phyloP scores from a whole-genome alignment of 2,797 vertebrate genomes.

The Nothura maculosa region DNA sequence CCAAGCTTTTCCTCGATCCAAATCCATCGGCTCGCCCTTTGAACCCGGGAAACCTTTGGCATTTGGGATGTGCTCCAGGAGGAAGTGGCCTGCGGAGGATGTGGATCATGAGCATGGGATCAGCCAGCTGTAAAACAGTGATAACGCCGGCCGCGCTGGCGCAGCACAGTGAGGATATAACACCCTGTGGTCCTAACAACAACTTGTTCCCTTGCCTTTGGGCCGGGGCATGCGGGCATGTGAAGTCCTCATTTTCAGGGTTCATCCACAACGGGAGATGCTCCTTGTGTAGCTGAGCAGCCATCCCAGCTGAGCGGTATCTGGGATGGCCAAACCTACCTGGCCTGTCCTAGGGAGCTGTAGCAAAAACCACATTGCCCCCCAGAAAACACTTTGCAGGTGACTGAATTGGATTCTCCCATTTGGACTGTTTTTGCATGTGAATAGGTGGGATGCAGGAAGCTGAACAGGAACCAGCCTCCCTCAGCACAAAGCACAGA shows the following conservation, averaged over 20 bases:
- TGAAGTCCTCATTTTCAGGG: neutral
- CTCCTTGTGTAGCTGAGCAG: neutral
- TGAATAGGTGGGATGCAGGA: neutral
- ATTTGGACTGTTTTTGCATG: neutral
- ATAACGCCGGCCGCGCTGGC: rapidly evolving
- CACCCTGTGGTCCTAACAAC: neutral
- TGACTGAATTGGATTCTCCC: neutral
- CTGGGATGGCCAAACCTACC: neutral
- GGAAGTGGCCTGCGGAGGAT: neutral
- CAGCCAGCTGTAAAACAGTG: rapidly evolving
- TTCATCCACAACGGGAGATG: neutral
- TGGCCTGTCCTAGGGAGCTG: neutral
- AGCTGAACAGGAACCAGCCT: neutral
- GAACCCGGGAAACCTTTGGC: neutral
- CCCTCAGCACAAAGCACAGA: neutral
- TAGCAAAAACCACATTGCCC: neutral
- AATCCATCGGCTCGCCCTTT: neutral
- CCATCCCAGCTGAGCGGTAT: rapidly evolving
- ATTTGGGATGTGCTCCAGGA: rapidly evolving
- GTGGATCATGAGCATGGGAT: neutral
- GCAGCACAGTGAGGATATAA: neutral
- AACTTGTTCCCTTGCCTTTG: neutral
- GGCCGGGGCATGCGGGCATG: neutral
- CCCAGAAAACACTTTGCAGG: neutral
- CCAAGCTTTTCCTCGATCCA: neutral